Base-by-base conservation (phyloP, 1,140 invertebrate species). In the Drosophila sp. region DNA sequence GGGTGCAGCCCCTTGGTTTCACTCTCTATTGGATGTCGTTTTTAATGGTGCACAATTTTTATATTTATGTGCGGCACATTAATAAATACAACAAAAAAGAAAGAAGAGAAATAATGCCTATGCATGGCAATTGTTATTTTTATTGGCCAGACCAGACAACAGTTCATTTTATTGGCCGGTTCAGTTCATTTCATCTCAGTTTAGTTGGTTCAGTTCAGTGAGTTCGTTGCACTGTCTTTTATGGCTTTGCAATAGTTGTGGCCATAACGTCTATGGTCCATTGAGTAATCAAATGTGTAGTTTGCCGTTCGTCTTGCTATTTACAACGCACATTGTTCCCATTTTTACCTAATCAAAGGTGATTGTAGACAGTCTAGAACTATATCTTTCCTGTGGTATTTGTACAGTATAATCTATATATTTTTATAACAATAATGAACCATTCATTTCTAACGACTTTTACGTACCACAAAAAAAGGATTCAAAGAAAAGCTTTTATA, bases 71-170 rank as follows among this genome's bases (percentile, higher is more conserved):
- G 43, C 29, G 9, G 56, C 61, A 81, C 70, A 84, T 84, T 77
- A 74, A 86, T 66, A 80, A 73, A 32, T 67, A 57, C 8, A 25
- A 40, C 16, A 56, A 18, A 36, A 66, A 46, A 67, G 32, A 7
- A 34, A 21, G n/a, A 38, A 59, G 58, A 58, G 73, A 67, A 48
- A 53, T 38, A 66, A 64, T 63, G 43, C 59, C 29, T 63, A 72
- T 40, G 57, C 61, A 57, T 64, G 27, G 72, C 66, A 84, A 87
- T 81, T 63, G 82, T 78, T 78, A 1, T 13, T 65, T 87, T 84
- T 75, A 81, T 80, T 84, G 59, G 13, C 53, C 53, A 8, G 40
- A 45, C 14, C 40, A 18, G 54, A n/a, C 63, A 29, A 3, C 29
- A 18, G 11, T 32, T n/a, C n/a, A n/a, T n/a, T n/a, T n/a, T n/a